phyloP scores from a whole-genome alignment of 2,888 invertebrate genomes.

The Sinohyriopsis cumingii region DNA sequence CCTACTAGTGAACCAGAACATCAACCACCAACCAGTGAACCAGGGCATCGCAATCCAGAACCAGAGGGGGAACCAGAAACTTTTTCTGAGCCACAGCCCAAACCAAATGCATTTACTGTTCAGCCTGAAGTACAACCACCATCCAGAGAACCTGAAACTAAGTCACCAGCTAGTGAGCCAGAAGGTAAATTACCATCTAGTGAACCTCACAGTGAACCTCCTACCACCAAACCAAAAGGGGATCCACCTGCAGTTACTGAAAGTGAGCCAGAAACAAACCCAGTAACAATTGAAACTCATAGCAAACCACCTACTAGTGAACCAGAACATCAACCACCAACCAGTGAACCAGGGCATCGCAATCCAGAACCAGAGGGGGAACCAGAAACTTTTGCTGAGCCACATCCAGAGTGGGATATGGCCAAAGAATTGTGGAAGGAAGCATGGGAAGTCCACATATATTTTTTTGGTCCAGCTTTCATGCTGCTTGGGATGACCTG shows the following conservation, averaged over 20 bases:
- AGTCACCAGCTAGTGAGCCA: conserved; percentile 3
- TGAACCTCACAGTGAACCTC: conserved; percentile 19
- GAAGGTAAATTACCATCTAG: conserved; percentile 8
- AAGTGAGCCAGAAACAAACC: conserved; percentile 13
- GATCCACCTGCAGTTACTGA: conserved; percentile 10
- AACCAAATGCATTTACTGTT: conserved; percentile 11
- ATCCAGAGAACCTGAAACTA: conserved; percentile 6
- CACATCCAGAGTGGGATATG: conserved; percentile 63
- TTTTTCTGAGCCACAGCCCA: conserved; percentile 62
- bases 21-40: conserved; percentile 4
- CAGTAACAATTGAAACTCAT: conserved; percentile 5
- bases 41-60: conserved; percentile 15
- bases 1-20: conserved; percentile 7
- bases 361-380: conserved; percentile 29
- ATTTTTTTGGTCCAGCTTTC: conserved; percentile 88
- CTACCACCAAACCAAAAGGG: conserved; percentile 11
- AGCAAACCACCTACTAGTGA: conserved; percentile 8
- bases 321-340: conserved; percentile 1
- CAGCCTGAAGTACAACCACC: conserved; percentile 36
- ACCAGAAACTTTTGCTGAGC: conserved; percentile 53
- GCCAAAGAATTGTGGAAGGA: conserved; percentile 75
- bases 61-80: conserved; percentile 32
- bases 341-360: conserved; percentile 11
- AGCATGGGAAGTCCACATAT: conserved; percentile 94
- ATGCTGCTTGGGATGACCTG: conserved; percentile 88